Base-by-base conservation (phyloP, 2,113 vertebrate genomes). In the Sisor rabdophorus region DNA sequence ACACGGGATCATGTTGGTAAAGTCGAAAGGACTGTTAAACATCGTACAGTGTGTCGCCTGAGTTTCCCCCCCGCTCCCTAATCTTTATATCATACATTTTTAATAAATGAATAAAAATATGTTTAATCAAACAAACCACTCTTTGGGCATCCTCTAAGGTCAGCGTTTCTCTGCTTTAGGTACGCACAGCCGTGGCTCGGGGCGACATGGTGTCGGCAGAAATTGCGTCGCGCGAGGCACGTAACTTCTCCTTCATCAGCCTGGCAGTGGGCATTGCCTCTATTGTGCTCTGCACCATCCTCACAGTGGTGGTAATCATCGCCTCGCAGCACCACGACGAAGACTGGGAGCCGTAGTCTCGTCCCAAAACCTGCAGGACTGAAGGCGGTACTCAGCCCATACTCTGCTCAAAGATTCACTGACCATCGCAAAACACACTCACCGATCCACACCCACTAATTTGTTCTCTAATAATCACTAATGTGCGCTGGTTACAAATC, bases 241-340 rank as follows among this genome's bases (percentile, higher is more conserved):
- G 95, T 58, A 97, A 97, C 88, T 97, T 96, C 93, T 96, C 95
- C 85, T 97, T 97, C 93, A 97, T 97, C 90, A 96, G 94, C 85
- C 85, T 97, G 89, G 95, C 95, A 0, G 95, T 97, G 65, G 95
- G 95, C 85, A 96, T 97, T 30, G 94, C 95, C 54, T 94, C 95
- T 85, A 95, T 97, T 78, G 95, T 96, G 80, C 91, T 97, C 71
- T 97, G 95, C 84, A 96, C 95, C 88, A 97, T 97, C 86, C 94
- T 97, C 71, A 97, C 94, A 1, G 95, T 96, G 53, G 95, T 97
- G 48, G 93, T 97, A 87, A 95, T 97, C 90, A 97, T 97, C n/a
- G 95, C 95, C 47, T 94, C 95, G 9, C 95, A 96, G 91, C 94
- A 96, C 82, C 94, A 97, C 1, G 95, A 97, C 44, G 95, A 95